Conservation (phyloP, 2,113 vertebrate genomes). For the Synodontis membranacea region DNA sequence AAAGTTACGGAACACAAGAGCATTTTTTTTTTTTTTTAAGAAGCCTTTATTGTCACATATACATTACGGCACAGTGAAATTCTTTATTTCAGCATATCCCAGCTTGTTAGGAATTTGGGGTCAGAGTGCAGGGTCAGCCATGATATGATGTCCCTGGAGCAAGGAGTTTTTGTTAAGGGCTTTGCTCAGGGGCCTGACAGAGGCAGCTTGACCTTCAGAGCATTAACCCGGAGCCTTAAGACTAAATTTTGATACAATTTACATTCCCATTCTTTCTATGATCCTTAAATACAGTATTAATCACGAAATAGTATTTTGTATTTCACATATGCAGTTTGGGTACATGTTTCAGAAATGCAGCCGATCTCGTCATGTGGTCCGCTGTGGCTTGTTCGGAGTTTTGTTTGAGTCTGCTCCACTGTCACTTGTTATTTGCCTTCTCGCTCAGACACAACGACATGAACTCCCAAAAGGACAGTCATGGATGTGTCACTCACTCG, state of each 20-base stretch:
- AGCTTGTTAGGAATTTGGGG: no score
- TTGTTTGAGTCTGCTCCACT: not conserved
- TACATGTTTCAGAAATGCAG: not conserved
- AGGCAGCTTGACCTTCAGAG: no score
- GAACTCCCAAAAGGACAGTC: slow-evolving; percentile 38
- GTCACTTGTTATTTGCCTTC: slow-evolving; percentile 15
- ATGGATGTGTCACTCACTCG: slow-evolving; percentile 11
- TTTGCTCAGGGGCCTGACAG: no score
- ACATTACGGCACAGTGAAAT: no score
- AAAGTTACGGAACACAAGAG: no score
- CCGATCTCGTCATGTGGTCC: not conserved
- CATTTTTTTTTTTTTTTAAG: no score
- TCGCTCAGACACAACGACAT: slow-evolving; percentile 1
- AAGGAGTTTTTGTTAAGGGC: no score
- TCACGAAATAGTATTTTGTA: not conserved
- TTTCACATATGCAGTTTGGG: not conserved
- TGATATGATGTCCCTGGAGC: no score
- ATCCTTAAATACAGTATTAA: not conserved
- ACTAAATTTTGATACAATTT: not conserved
- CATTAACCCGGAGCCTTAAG: no score
- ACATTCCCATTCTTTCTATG: not conserved
- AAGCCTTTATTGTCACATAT: no score
- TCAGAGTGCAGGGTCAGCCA: no score
- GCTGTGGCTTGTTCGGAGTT: slow-evolving; percentile 4
- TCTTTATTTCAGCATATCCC: no score